Evolutionary conservation across 1,140 invertebrate genomes (phyloP).

Genomic region (Megalonaias nervosa): DNA sequence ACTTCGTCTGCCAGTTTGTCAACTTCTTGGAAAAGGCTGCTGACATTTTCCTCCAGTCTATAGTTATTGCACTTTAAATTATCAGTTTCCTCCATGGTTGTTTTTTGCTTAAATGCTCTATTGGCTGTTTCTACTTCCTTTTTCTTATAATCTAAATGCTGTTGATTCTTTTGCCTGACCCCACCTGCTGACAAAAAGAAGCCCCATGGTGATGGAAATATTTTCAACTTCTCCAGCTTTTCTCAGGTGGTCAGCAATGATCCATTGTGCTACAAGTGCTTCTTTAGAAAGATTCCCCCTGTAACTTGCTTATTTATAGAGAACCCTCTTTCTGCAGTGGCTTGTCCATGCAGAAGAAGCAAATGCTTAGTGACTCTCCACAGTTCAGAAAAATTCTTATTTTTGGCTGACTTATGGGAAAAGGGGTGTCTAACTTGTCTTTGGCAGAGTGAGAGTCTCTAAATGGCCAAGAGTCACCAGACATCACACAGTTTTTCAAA

Average conservation of each 20-base stretch:
- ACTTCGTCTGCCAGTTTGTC: constrained; percentile 5
- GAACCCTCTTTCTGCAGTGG: constrained; percentile 55
- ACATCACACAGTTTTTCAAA: background rate
- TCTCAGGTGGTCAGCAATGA: constrained; percentile 37
- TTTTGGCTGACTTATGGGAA: background rate
- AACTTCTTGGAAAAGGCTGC: background rate
- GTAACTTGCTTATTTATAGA: constrained; percentile 49
- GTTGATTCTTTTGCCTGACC: constrained; percentile 26
- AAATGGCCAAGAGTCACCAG: no score
- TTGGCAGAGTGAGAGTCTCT: background rate
- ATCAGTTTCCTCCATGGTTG: no score
- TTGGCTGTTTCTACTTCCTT: background rate
- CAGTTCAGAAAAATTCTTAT: background rate
- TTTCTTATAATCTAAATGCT: constrained; percentile 11
- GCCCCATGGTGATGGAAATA: constrained; percentile 8
- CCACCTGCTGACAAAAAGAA: constrained; percentile 1
- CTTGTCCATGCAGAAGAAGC: constrained; percentile 53
- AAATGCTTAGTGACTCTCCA: constrained; percentile 19
- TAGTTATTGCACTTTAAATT: constrained; percentile 9
- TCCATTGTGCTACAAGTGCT: constrained; percentile 38
- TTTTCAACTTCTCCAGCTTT: constrained; percentile 31
- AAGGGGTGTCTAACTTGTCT: background rate
- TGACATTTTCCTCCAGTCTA: no score
- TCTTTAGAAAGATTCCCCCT: constrained; percentile 45
- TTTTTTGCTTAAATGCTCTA: no score